Base-by-base conservation (phyloP, 2,888 invertebrate genomes). In the Ligdia adustata region DNA sequence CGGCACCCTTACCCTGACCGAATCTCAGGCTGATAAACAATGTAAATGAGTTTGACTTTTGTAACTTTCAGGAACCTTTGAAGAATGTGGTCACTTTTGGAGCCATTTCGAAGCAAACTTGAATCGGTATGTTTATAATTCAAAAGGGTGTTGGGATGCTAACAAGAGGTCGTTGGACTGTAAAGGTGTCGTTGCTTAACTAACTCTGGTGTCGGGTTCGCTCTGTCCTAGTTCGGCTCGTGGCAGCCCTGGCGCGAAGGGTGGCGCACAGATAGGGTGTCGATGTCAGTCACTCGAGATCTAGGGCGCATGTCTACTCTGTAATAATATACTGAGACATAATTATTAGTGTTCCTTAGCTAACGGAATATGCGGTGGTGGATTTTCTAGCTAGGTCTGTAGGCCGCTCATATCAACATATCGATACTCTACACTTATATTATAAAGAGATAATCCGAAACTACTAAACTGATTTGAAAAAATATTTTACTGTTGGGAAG, bases 1-100 rank as follows among this genome's bases (percentile, higher is more conserved):
- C 16, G 34, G 22, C 13, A 24, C 9, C 42, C 9, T 29, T 41
- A n/a, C 22, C 22, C n/a, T n/a, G 22, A 3, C 3, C 22, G n/a
- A 22, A 22, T 7, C 22, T 6, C 22, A 22, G 22, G 6, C 22
- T 20, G 9, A 20, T 38, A 18, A 38, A 22, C 39, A 46, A 46
- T 46, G 40, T 24, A 40, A 46, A 46, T 28, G 40, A 40, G 13
- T 6, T 9, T 3, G 16, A 20, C 26, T 34, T 33, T 34, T 40
- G 18, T 40, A 27, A 46, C 34, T 45, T 45, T 33, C 45, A 45
- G 45, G 27, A 31, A 31, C 26, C 32, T 15, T 5, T 37, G 24
- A 31, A n/a, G 5, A 15, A 22, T 1, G 13, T 6, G 33, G 26
- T n/a, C 26, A 31, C 9, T 29, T 9, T 9, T n/a, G 20, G 15